Percentiles rank a stretch among this genome's conserved stretches.
Evolutionary conservation across 30 jellyfish, hydroid and myxozoan genomes (phyloP).

Genomic region (Aurelia aurita complex sp. Pacific): DNA sequence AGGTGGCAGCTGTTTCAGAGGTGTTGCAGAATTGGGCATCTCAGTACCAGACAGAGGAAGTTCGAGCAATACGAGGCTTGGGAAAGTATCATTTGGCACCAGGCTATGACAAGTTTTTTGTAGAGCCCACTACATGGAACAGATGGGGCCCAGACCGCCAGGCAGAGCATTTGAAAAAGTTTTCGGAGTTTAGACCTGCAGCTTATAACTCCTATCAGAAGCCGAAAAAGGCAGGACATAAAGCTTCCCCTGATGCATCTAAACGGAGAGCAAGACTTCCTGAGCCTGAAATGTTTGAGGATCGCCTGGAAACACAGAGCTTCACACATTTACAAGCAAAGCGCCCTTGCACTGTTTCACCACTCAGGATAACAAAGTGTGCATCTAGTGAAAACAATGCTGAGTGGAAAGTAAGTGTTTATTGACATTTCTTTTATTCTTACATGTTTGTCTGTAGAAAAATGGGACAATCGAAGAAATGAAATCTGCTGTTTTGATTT

Average conservation of each 20-base stretch:
- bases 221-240: not conserved
- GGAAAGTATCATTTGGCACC: conserved; percentile 34
- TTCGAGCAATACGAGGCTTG: conserved; percentile 27
- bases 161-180: not conserved
- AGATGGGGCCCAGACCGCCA: conserved; percentile 8
- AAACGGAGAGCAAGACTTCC: conserved; percentile 14
- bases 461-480: too few relatives aligned
- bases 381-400: too few relatives aligned
- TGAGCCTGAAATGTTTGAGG: conserved; percentile 2
- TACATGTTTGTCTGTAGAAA: too few relatives aligned
- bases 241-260: not conserved
- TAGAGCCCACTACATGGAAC: conserved; percentile 24
- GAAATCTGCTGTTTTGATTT: too few relatives aligned
- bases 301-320: not conserved
- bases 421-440: too few relatives aligned
- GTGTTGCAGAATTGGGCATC: not conserved
- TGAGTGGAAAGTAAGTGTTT: too few relatives aligned
- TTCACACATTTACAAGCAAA: too few relatives aligned
- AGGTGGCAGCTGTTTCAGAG: too few relatives aligned
- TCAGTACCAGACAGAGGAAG: conserved; percentile 20
- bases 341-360: too few relatives aligned
- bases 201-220: not conserved
- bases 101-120: not conserved
- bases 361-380: too few relatives aligned
- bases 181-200: not conserved